Evolutionary conservation across 1,140 invertebrate genomes (phyloP).

Genomic region (Platorchestia sp.): DNA sequence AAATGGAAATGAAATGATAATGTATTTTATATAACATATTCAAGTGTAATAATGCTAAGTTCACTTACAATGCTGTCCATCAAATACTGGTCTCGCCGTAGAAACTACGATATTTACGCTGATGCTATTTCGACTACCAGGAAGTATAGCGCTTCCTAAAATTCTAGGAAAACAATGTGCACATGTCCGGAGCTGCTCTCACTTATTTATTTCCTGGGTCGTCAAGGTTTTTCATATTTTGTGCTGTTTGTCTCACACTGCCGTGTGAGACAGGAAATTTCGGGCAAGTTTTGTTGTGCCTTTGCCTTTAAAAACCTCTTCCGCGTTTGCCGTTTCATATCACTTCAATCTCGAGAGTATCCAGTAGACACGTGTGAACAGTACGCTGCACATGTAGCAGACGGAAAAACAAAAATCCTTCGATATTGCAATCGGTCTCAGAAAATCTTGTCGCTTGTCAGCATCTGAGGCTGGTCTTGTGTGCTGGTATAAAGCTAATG

Average conservation of each 20-base stretch:
- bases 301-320: background rate
- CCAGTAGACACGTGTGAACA: background rate
- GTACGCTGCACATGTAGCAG: background rate
- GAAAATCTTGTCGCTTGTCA: background rate
- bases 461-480: background rate
- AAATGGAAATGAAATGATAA: too few relatives aligned
- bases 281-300: background rate
- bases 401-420: background rate
- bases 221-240: background rate
- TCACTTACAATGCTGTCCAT: background rate
- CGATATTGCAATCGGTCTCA: background rate
- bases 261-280: background rate
- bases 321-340: background rate
- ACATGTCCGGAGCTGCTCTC: background rate
- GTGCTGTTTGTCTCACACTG: background rate
- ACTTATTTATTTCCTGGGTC: background rate
- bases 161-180: background rate
- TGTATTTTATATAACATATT: too few relatives aligned
- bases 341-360: background rate
- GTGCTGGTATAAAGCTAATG: background rate
- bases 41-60: background rate
- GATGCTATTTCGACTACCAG: background rate
- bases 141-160: background rate
- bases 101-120: background rate
- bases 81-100: background rate